Evolutionary conservation across 2,888 invertebrate species (phyloP).

Genomic region (Noctua fimbriata): DNA sequence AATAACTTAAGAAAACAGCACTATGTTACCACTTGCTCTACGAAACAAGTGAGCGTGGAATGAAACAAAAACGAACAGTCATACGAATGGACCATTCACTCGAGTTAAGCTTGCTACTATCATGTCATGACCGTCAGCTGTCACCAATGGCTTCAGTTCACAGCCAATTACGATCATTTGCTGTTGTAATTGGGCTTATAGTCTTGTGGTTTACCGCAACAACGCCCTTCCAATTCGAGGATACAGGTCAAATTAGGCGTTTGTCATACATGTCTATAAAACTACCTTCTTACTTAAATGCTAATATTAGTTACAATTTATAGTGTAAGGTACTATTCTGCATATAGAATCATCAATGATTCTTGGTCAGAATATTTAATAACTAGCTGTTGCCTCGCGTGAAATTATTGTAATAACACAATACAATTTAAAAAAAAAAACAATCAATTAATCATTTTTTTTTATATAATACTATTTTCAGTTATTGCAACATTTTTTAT

Average conservation of each 20-base stretch:
- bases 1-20: background rate
- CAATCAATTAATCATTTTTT: too few relatives aligned
- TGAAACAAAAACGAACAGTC: background rate
- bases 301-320: background rate
- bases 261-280: background rate
- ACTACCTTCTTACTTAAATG: background rate
- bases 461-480: too few relatives aligned
- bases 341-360: too few relatives aligned
- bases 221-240: conserved; percentile 27
- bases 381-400: too few relatives aligned
- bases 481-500: too few relatives aligned
- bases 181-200: conserved; percentile 31
- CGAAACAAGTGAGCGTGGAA: background rate
- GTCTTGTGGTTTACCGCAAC: conserved; percentile 50
- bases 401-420: too few relatives aligned
- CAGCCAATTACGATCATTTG: conserved; percentile 48
- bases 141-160: conserved; percentile 13
- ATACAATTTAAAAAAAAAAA: too few relatives aligned
- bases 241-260: conserved; percentile 2
- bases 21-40: background rate
- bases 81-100: background rate
- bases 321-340: too few relatives aligned
- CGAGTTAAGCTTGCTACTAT: background rate
- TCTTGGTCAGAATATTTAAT: too few relatives aligned
- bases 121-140: conserved; percentile 42